These are phyloP conservation scores for Lutjanus argentimaculatus DNA, from an alignment of 2,797 vertebrate genomes.

Conservation along the genomic window DNA sequence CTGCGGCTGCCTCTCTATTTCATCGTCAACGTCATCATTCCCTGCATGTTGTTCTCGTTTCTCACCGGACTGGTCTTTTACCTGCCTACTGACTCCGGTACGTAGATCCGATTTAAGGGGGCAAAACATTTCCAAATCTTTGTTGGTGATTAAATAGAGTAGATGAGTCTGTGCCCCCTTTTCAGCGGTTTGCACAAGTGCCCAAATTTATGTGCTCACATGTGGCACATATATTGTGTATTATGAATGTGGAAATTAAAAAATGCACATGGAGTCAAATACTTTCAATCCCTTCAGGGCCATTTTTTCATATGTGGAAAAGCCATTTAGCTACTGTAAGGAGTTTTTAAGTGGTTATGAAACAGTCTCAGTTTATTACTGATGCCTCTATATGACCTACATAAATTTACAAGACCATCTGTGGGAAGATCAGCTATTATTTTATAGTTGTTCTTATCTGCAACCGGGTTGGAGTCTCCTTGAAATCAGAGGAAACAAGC, in stretches of 20 bases:
- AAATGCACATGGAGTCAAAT: not conserved
- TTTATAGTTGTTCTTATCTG: no score
- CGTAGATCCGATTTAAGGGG: not conserved
- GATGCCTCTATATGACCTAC: no score
- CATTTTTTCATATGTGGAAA: not conserved
- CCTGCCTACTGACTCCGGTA: constrained; percentile 96
- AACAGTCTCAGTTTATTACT: no score
- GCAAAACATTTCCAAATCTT: not conserved
- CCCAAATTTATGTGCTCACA: not conserved
- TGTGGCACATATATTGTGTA: not conserved
- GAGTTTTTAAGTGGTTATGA: no score
- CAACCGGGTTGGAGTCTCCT: no score
- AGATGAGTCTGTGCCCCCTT: not conserved
- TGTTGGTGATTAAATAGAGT: not conserved
- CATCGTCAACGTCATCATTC: constrained; percentile 96
- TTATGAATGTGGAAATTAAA: not conserved
- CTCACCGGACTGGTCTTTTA: constrained; percentile 96
- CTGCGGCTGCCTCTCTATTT: constrained; percentile 96
- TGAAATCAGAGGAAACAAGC: no score
- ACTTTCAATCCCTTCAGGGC: not conserved
- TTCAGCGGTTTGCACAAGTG: not conserved
- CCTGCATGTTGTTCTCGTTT: constrained; percentile 97
- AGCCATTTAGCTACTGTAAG: not conserved
- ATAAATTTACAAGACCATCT: no score
- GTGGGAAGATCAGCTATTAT: no score